Evolutionary conservation across 1,140 invertebrate genomes (phyloP).

Genomic region (Antheraea pernyi): DNA sequence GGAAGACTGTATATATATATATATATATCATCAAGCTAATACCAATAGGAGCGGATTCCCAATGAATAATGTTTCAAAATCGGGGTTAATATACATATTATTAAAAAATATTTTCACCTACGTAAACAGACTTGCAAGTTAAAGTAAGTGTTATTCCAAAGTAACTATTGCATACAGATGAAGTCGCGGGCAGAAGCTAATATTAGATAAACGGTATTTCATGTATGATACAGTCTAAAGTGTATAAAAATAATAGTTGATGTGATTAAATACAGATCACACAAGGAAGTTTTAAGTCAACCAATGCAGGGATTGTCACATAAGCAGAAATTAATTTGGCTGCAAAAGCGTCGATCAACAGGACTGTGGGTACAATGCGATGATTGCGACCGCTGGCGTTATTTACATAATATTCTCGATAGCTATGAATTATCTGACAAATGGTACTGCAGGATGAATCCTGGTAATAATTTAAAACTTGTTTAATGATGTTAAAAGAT

Average conservation of each 20-base stretch:
- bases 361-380: slow-evolving; percentile 83
- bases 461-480: slow-evolving; percentile 58
- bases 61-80: too few relatives aligned
- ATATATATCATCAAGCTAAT: too few relatives aligned
- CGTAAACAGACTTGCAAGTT: too few relatives aligned
- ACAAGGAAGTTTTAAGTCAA: slow-evolving; percentile 57
- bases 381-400: slow-evolving; percentile 81
- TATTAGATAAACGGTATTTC: too few relatives aligned
- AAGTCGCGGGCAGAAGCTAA: too few relatives aligned
- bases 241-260: not conserved
- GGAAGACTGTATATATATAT: too few relatives aligned
- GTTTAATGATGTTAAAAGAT: not conserved
- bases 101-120: too few relatives aligned
- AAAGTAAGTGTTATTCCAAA: too few relatives aligned
- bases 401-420: slow-evolving; percentile 78
- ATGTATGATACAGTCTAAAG: too few relatives aligned
- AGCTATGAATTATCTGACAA: slow-evolving; percentile 79
- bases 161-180: too few relatives aligned
- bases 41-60: too few relatives aligned
- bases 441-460: slow-evolving; percentile 84
- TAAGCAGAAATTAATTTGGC: slow-evolving; percentile 54
- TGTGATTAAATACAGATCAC: slow-evolving; percentile 14
- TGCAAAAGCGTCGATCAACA: slow-evolving; percentile 72
- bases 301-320: slow-evolving; percentile 44
- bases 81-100: too few relatives aligned